Evolutionary conservation across 2,113 vertebrate species (phyloP).

Genomic region (Ictidomys tridecemlineatus): DNA sequence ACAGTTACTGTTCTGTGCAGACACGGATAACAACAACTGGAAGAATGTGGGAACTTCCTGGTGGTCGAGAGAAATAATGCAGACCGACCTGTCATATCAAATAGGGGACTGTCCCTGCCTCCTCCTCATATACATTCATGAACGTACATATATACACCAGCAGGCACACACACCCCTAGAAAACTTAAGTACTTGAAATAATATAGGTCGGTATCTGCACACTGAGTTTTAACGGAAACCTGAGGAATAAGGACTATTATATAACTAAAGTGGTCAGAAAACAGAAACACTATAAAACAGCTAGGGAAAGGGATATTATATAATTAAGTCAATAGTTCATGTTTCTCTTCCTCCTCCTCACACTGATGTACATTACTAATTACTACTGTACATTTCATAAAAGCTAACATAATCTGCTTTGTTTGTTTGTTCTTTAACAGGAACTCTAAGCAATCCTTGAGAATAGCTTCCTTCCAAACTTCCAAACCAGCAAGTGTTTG

Average conservation of each 20-base stretch:
- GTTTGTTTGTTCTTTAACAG: not conserved
- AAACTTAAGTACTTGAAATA: not conserved
- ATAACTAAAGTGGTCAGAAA: not conserved
- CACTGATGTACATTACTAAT: not conserved
- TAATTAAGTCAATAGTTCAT: not conserved
- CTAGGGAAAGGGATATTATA: not conserved
- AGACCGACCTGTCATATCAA: not conserved
- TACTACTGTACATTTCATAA: not conserved
- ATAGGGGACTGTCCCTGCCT: too few relatives aligned
- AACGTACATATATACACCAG: too few relatives aligned
- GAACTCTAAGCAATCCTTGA: slow-evolving; percentile 26
- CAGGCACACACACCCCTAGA: not conserved
- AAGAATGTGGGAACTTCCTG: not conserved
- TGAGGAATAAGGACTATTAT: not conserved
- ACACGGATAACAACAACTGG: not conserved
- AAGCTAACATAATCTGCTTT: not conserved
- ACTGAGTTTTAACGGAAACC: not conserved
- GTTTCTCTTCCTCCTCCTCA: not conserved
- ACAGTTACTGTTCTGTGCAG: not conserved
- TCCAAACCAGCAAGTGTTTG: not conserved
- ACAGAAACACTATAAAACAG: not conserved
- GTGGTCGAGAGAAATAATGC: not conserved
- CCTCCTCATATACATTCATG: too few relatives aligned
- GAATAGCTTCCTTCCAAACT: not conserved
- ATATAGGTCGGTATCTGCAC: not conserved